Evolutionary conservation across 2,797 vertebrate species (phyloP).

Genomic region (Taenioides sp.): DNA sequence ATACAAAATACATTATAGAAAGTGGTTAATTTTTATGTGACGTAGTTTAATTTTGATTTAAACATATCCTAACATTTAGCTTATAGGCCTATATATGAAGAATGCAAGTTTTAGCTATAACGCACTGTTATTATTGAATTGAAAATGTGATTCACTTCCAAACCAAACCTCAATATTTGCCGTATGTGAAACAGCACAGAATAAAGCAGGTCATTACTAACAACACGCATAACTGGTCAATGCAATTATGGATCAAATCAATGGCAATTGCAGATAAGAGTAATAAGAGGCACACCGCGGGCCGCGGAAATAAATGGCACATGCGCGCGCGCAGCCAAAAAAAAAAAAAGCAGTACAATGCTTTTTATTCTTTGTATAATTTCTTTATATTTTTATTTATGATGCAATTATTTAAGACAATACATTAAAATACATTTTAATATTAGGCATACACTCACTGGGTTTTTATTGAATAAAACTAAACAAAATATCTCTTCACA

Average conservation of each 20-base stretch:
- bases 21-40: background rate
- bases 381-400: too few species aligned
- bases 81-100: too few species aligned
- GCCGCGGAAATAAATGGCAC: slow-evolving; percentile 34
- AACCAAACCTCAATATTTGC: slow-evolving; percentile 6
- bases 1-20: background rate
- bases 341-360: background rate
- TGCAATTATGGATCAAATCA: slow-evolving; percentile 63
- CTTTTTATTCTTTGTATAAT: too few species aligned
- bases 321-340: slow-evolving; percentile 11
- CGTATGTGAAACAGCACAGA: slow-evolving; percentile 20
- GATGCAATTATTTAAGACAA: background rate
- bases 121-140: background rate
- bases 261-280: slow-evolving; percentile 51
- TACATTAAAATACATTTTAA: background rate
- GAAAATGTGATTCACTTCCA: background rate
- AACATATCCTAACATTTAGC: background rate
- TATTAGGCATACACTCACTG: background rate
- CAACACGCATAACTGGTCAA: slow-evolving; percentile 58
- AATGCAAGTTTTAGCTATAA: background rate
- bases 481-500: background rate
- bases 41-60: background rate
- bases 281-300: slow-evolving; percentile 46
- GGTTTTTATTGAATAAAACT: too few species aligned
- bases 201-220: slow-evolving; percentile 50